Conservation (phyloP, 2,888 invertebrate species). For the Cartodere bifasciata region DNA sequence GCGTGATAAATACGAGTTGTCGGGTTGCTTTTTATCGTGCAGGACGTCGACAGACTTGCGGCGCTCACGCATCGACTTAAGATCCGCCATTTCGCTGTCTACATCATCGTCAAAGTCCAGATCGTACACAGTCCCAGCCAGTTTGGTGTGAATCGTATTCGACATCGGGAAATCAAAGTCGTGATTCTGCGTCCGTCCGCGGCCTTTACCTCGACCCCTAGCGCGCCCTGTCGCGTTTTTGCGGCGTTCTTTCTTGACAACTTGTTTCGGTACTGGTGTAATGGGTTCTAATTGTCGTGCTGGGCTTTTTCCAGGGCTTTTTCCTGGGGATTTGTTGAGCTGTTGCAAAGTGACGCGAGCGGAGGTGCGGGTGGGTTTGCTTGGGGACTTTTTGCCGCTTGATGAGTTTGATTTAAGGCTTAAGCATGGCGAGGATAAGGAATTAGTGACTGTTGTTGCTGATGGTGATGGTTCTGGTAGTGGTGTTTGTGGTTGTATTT, state of each 20-base stretch:
- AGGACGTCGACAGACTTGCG: conserved; percentile 61
- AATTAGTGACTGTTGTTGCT: conserved; percentile 25
- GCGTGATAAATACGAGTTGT: conserved; percentile 37
- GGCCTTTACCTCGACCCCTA: conserved; percentile 29
- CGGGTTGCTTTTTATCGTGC: conserved; percentile 44
- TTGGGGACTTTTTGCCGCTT: conserved; percentile 44
- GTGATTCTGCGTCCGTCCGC: conserved; percentile 33
- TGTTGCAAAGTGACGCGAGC: conserved; percentile 48
- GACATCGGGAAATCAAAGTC: conserved; percentile 38
- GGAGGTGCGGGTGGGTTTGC: conserved; percentile 46
- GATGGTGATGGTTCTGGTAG: no score
- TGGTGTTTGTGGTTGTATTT: no score
- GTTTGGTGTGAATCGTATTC: conserved; percentile 65
- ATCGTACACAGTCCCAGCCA: conserved; percentile 79
- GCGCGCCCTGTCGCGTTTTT: conserved; percentile 31
- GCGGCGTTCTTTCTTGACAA: conserved; percentile 27
- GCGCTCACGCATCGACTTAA: conserved; percentile 67
- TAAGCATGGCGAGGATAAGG: conserved; percentile 32
- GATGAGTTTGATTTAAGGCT: conserved; percentile 29
- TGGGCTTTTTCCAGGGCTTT: conserved; percentile 33
- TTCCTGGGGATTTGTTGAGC: conserved; percentile 52
- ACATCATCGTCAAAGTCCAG: conserved; percentile 76
- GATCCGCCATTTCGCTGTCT: conserved; percentile 55
- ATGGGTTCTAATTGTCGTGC: no score
- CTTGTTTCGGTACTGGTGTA: conserved; percentile 38